Conservation (phyloP, 2,113 vertebrate species). For the Myocastor coypus region DNA sequence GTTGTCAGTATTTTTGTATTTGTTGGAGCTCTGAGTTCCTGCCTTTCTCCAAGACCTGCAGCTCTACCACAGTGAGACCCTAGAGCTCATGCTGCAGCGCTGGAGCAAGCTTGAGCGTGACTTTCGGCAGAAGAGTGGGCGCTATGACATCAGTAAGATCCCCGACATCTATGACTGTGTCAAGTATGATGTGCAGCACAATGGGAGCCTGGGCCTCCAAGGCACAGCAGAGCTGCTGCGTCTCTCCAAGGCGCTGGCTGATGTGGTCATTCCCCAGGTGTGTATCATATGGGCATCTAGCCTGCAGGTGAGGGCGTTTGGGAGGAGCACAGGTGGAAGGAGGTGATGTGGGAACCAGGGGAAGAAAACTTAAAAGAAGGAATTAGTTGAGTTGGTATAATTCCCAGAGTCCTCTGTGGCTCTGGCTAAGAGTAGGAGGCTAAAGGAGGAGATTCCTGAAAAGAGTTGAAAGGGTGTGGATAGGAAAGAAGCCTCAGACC, state of each 20-base stretch:
- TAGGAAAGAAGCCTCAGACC: not conserved
- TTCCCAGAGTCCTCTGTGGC: not conserved
- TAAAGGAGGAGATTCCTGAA: conserved; percentile 4
- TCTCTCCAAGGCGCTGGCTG: conserved; percentile 95
- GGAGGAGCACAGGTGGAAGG: conserved; percentile 10
- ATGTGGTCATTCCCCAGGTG: conserved; percentile 98
- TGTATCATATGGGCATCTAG: not conserved
- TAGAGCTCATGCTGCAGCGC: conserved; percentile 98
- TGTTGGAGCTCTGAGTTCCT: conserved; percentile 34
- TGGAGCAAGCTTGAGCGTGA: conserved; percentile 98
- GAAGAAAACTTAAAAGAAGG: conserved; percentile 23
- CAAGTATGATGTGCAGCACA: conserved; percentile 98
- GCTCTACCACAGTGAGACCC: conserved; percentile 96
- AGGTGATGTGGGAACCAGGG: not conserved
- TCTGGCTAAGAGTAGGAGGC: conserved; percentile 16
- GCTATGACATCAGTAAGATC: conserved; percentile 99
- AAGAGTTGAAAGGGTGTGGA: not conserved
- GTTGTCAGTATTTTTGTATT: not conserved
- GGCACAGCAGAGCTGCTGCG: conserved; percentile 95
- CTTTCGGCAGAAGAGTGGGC: conserved; percentile 96
- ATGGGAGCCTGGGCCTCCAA: conserved; percentile 92
- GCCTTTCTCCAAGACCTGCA: conserved; percentile 90
- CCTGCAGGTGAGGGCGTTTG: not conserved
- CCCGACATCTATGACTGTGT: conserved; percentile 99
- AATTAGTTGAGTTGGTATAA: not conserved